Evolutionary conservation across 2,888 invertebrate genomes (phyloP).

Genomic region (Hydropsyche betteni): DNA sequence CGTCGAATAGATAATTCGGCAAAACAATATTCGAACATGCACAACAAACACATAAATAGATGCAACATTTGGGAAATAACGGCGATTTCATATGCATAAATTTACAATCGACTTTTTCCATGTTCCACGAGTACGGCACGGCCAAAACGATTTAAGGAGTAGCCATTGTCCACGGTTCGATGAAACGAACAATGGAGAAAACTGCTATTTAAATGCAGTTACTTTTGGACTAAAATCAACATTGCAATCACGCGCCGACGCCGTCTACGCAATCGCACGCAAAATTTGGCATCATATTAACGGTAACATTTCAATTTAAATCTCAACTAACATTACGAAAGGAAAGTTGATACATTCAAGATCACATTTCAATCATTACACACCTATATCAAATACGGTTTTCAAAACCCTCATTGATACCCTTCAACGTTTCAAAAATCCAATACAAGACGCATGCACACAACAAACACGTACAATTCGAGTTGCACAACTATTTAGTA

Average conservation of each 20-base stretch:
- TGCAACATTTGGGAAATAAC: neutral
- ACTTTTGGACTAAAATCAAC: constrained; percentile 41
- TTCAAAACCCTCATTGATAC: no score
- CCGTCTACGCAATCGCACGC: constrained; percentile 49
- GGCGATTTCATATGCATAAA: neutral
- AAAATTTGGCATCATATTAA: constrained; percentile 12
- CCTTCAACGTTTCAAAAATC: no score
- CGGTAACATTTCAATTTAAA: no score
- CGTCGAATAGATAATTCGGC: no score
- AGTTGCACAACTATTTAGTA: no score
- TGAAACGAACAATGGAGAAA: constrained; percentile 50
- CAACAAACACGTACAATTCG: no score
- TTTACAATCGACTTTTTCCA: neutral
- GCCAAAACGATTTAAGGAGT: constrained; percentile 16
- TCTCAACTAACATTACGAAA: no score
- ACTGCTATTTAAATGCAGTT: constrained; percentile 47
- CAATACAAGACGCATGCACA: no score
- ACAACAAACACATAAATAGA: constrained; percentile 4
- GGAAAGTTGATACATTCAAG: no score
- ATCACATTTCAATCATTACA: no score
- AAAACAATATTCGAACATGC: neutral
- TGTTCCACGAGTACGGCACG: neutral
- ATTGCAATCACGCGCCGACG: constrained; percentile 45
- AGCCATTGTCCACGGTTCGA: constrained; percentile 35
- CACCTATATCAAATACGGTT: no score